Evolutionary conservation across 2,888 invertebrate genomes (phyloP), one percentile per base, ranked within the genome.

Genomic region (Lysandra coridon): DNA sequence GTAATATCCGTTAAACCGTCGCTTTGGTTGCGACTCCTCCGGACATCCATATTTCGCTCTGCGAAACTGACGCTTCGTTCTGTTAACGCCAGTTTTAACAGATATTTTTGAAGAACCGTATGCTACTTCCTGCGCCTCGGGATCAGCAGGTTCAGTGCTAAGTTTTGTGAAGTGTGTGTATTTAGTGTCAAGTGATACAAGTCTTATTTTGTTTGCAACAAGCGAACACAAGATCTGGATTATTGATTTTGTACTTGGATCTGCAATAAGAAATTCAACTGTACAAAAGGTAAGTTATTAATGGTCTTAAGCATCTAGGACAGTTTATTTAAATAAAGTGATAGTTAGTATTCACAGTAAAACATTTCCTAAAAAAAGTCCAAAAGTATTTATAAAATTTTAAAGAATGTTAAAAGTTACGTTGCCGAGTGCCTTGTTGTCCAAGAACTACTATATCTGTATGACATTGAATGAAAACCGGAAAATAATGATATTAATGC

Each of bases 1-100:
- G 91, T 92, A 90, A 90, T 87, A 89, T 91, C 90, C 89, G 90
- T 88, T 88, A 83, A 89, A 91, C 91, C 87, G 92, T 89, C 91
- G 89, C 89, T 90, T 91, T 90, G 90, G 85, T 85, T 86, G 84
- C 88, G 86, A 86, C 87, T 86, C 17, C 57, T 85, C 86, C 87
- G 87, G 87, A 86, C 87, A 88, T 87, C 89, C 84, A 90, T 90
- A 92, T 88, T 91, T 93, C 91, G 92, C 90, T 88, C 88, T 90
- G 92, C 91, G 90, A 92, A 88, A 88, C 89, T 89, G 89, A 89
- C 86, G 88, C 91, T 88, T 92, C 90, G 90, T 87, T 84, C 88
- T 90, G 90, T 91, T 92, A 90, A 87, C 60, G 89, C 85, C 89
- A 84, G 86, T 85, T 87, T 90, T 91, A 89, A 90, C 89, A 91